Conservation (phyloP, 2,888 invertebrate species). For the Amphipoea oculea region DNA sequence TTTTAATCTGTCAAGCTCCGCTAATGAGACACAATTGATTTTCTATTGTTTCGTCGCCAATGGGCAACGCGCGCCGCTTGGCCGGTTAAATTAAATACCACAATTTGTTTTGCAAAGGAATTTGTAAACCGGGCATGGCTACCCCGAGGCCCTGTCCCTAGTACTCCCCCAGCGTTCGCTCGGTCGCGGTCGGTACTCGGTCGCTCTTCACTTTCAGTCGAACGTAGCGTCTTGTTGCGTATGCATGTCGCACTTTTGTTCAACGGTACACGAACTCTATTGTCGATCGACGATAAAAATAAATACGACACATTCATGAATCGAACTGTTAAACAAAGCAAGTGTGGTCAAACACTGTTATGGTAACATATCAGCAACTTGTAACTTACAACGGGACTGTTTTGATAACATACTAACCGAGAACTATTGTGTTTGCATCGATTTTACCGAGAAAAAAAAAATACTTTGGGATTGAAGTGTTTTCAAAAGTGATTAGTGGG, state of each 20-base stretch:
- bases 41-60: too few relatives aligned
- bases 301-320: constrained; percentile 55
- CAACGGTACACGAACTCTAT: constrained; percentile 13
- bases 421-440: constrained; percentile 59
- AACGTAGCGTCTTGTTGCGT: constrained; percentile 42
- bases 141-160: constrained; percentile 29
- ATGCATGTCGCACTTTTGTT: constrained; percentile 15
- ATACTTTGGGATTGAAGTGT: constrained; percentile 51
- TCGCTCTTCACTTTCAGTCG: constrained; percentile 29
- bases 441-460: constrained; percentile 63
- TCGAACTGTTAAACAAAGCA: constrained; percentile 34
- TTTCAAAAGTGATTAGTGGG: constrained; percentile 52
- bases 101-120: constrained; percentile 24
- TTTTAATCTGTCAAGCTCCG: too few relatives aligned
- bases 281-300: constrained; percentile 44
- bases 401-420: constrained; percentile 44
- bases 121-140: constrained; percentile 25
- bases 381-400: constrained; percentile 41
- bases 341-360: constrained; percentile 32
- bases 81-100: too few relatives aligned
- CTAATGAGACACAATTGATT: too few relatives aligned
- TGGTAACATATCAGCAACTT: constrained; percentile 29
- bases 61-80: too few relatives aligned
- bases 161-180: neutral
- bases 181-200: too few relatives aligned